A percentile compares a stretch with the other conserved stretches of the same genome.
phyloP scores from a whole-genome alignment of 2,888 invertebrate genomes.

The Macrosoma leucophasiata region DNA sequence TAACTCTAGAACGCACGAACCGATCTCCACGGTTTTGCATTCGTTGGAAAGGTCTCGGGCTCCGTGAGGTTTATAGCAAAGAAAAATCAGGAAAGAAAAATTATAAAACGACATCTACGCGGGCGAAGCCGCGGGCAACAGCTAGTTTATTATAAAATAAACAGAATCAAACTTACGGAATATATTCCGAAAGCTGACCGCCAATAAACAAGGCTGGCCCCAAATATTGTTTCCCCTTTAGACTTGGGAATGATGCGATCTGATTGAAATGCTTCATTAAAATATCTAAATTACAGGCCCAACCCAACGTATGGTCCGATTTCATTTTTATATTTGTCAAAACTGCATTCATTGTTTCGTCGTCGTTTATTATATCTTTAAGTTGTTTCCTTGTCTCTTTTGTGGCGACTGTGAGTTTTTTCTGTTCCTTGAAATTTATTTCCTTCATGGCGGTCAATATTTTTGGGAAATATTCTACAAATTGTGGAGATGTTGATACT shows the following conservation, averaged over 20 bases:
- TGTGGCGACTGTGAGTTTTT: conserved; percentile 36
- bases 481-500: conserved; percentile 59
- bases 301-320: conserved; percentile 57
- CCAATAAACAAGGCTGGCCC: conserved; percentile 89
- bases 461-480: conserved; percentile 74
- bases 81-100: neutral
- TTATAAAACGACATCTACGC: too few species aligned
- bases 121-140: neutral
- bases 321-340: conserved; percentile 72
- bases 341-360: conserved; percentile 71
- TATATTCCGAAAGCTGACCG: conserved; percentile 86
- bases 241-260: conserved; percentile 78
- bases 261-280: conserved; percentile 78
- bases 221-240: conserved; percentile 47
- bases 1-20: too few species aligned
- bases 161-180: conserved; percentile 75
- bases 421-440: conserved; percentile 38
- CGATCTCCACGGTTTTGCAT: too few species aligned
- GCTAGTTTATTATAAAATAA: neutral
- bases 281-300: conserved; percentile 86
- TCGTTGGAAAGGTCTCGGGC: too few species aligned
- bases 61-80: too few species aligned
- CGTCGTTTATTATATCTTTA: conserved; percentile 52
- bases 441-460: conserved; percentile 70
- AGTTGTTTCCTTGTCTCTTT: conserved; percentile 36